Conservation (phyloP, 2,113 vertebrate genomes). For the Cyprinodon tularosa region DNA sequence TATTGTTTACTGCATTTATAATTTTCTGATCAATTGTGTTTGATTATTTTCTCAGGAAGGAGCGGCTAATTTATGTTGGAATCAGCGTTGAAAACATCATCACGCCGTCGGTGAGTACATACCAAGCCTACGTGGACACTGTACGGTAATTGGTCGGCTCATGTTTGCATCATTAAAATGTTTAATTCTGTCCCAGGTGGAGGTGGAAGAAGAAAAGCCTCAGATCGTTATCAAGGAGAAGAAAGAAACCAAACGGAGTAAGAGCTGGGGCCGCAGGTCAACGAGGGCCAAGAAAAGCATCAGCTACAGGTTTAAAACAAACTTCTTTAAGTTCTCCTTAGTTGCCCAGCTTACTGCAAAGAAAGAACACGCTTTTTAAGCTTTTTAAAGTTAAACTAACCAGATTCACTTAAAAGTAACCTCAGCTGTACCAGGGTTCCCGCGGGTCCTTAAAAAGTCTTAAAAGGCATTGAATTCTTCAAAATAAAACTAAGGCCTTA, state of each 20-base stretch:
- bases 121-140: accelerated
- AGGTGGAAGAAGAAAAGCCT: conserved; percentile 66
- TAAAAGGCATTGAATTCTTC: too few species aligned
- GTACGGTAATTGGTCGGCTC: accelerated
- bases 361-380: not conserved
- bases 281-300: conserved; percentile 92
- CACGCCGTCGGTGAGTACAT: conserved; percentile 85
- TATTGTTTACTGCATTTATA: not conserved
- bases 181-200: conserved; percentile 10
- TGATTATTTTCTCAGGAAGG: conserved; percentile 82
- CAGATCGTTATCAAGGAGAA: conserved; percentile 88
- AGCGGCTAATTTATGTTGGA: conserved; percentile 94
- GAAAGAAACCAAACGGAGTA: conserved; percentile 88
- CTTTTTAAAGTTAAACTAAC: not conserved
- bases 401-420: not conserved
- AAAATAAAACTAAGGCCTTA: too few species aligned
- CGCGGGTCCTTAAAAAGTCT: too few species aligned
- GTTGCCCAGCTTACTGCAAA: not conserved
- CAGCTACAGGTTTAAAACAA: conserved; percentile 89
- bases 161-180: not conserved
- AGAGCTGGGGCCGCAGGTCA: conserved; percentile 91
- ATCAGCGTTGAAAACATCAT: conserved; percentile 99
- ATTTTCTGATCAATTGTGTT: too few species aligned
- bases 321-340: too few species aligned
- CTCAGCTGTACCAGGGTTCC: too few species aligned